Evolutionary conservation across 1,140 invertebrate species (phyloP), one percentile per base, ranked within the genome.

Genomic region (Eufriesea mexicana): DNA sequence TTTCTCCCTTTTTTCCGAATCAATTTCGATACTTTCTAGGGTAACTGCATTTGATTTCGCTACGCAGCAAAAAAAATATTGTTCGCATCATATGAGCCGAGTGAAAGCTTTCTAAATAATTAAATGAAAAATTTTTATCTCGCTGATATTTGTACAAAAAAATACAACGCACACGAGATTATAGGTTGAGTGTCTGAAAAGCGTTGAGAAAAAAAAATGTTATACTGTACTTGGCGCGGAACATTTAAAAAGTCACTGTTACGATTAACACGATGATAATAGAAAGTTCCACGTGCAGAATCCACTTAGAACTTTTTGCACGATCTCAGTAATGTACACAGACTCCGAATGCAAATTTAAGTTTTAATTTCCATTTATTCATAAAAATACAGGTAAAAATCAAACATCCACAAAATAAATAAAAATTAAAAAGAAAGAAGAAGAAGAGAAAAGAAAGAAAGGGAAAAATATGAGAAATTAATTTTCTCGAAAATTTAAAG

Each of bases 81-180:
- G 45, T 25, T 45, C 20, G 28, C 23, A 25, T 73, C 16, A 25
- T 6, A 14, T 59, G 6, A 8, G 4, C 35, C 14, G 14, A 12
- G 23, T 18, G 35, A 73, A 57, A 45, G 51, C 71, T 73, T 45
- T 57, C 35, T 20, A 45, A 73, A 49, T 73, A 57, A 73, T 73
- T 73, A 57, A 73, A 73, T 45, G 16, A 45, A 73, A 45, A 10
- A 73, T 28, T 51, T 62, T n/a, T 57, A 25, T 57, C 23, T 14
- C 14, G 18, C n/a, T 45, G 35, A 57, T 45, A 16, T 45, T 45
- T 20, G 18, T 73, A 2, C 16, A 7, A 16, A 55, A 72, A 35
- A 23, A 14, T 16, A 35, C 5, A 14, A 20, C 23, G 28, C 35
- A 35, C 14, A 10, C 25, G 45, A 68, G 5, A 8, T 28, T 9